These are phyloP conservation scores for Clarias macrocephalus DNA, from an alignment of 2,113 vertebrate species.

Conservation along the genomic window DNA sequence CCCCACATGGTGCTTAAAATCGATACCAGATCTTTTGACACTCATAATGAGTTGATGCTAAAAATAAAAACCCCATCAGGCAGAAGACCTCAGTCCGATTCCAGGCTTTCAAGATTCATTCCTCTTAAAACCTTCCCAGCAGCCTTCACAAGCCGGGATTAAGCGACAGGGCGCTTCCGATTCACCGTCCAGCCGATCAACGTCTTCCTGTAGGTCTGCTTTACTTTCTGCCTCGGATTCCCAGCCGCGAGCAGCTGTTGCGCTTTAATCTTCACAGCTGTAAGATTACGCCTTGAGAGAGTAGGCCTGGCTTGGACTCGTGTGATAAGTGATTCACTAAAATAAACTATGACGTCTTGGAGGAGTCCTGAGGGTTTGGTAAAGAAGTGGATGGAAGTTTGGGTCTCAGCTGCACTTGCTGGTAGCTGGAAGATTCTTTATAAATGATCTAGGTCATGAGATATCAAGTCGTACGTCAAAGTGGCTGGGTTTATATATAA, in stretches of 20 bases:
- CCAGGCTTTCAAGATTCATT: constrained; percentile 15
- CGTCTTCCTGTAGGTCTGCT: not conserved
- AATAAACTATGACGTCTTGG: not conserved
- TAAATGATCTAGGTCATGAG: not conserved
- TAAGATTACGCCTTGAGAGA: not conserved
- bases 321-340: constrained; percentile 7
- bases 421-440: not conserved
- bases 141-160: constrained; percentile 12
- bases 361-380: not conserved
- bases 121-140: not conserved
- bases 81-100: constrained; percentile 9
- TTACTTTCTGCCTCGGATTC: not conserved
- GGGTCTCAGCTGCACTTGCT: not conserved
- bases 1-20: constrained; percentile 11
- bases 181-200: constrained; percentile 22
- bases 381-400: not conserved
- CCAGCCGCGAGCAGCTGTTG: not conserved
- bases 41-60: constrained; percentile 24
- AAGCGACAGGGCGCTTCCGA: constrained; percentile 4
- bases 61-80: constrained; percentile 18
- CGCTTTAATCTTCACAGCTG: constrained; percentile 33
- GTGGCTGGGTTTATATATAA: not conserved
- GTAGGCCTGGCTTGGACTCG: not conserved
- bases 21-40: not conserved
- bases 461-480: not conserved